Evolutionary conservation across 2,888 invertebrate genomes (phyloP), one percentile per base, ranked within the genome.

Genomic region (Xestia xanthographa): DNA sequence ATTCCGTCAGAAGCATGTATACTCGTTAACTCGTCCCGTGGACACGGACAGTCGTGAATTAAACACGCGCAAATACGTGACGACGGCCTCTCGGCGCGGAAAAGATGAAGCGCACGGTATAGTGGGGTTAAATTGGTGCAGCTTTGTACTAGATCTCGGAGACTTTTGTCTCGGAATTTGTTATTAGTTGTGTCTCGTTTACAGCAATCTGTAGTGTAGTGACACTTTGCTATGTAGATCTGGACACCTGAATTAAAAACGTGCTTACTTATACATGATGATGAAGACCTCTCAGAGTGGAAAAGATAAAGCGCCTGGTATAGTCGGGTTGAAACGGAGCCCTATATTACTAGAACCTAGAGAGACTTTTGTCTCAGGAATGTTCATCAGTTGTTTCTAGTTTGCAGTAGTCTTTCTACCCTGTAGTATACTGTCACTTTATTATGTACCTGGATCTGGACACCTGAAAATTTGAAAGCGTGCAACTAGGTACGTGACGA

Each of bases 41-140:
- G 82, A 85, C 82, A 43, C 80, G 86, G 85, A 85, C 88, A 87
- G 84, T 83, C 82, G 83, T 89, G 89, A 91, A 92, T 92, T 92
- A 92, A 91, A 91, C 88, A 90, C 91, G 88, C 85, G 84, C 91
- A 89, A 89, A 89, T 91, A 90, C 86, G 83, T 85, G 85, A 85
- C 79, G 79, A 80, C 81, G 67, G 67, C 71, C 72, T 80, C 84
- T 80, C 66, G 41, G 75, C 72, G 62, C 68, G 45, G 68, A 60
- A 67, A 77, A 82, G 67, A 82, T 82, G 85, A 82, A 85, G 71
- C 83, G 73, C 45, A n/a, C 68, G 58, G 50, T 17, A 43, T 20
- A 72, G 72, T 66, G 60, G 71, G 60, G 67, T 58, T 78, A 71
- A 78, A 82, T 78, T 81, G 65, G 67, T 66, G 53, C 68, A 72